A percentile compares a stretch with the other conserved stretches of the same genome.
Evolutionary conservation across 2,888 invertebrate genomes (phyloP).

Genomic region (Diarsia dahlii): DNA sequence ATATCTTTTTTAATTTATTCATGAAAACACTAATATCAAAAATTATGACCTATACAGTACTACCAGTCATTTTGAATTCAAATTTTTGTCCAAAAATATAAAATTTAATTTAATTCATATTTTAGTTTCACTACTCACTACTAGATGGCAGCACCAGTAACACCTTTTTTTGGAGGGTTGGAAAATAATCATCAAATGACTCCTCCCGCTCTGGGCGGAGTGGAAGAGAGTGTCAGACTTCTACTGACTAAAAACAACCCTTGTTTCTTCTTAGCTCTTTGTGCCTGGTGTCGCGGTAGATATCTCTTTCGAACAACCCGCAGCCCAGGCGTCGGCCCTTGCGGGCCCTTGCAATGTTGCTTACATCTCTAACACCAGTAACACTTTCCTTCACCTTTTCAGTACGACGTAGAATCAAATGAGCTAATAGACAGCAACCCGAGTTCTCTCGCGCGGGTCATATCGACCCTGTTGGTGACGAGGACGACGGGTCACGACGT

Average conservation of each 20-base stretch:
- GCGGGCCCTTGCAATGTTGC: no score
- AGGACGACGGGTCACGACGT: slow-evolving; percentile 92
- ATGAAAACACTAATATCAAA: not conserved
- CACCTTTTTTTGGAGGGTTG: no score
- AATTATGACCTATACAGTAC: not conserved
- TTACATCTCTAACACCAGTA: not conserved
- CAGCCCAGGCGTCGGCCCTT: no score
- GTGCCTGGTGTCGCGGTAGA: no score
- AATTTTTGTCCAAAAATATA: not conserved
- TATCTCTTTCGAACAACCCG: no score
- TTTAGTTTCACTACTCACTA: no score
- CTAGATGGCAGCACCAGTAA: slow-evolving; percentile 34
- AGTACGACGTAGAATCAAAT: slow-evolving; percentile 92
- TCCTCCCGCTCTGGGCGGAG: no score
- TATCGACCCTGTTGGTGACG: slow-evolving; percentile 94
- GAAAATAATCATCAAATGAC: no score
- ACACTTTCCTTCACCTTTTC: slow-evolving; percentile 63
- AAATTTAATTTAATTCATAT: no score
- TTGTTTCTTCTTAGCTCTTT: no score
- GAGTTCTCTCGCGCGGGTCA: slow-evolving; percentile 92
- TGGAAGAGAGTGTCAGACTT: no score
- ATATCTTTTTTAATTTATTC: not conserved
- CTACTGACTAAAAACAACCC: no score
- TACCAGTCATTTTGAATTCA: not conserved
- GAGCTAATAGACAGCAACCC: slow-evolving; percentile 89